Base-by-base conservation (phyloP, 2,888 invertebrate species). In the Ormia ochracea region DNA sequence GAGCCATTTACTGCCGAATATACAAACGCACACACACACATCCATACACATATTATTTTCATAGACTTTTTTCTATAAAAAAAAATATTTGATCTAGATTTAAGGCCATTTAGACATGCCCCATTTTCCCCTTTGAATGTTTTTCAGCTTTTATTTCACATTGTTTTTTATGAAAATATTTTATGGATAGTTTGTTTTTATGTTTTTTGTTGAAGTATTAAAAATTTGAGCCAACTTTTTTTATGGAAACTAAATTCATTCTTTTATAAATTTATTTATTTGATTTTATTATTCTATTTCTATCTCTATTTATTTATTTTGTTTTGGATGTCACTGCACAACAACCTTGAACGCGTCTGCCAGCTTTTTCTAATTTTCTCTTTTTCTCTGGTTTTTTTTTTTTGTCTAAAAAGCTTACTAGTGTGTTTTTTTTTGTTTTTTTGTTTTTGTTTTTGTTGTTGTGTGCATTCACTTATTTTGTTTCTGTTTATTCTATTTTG, bases 1-100 rank as follows among this genome's bases (percentile, higher is more conserved):
- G 65, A 58, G 61, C 75, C 33, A 58, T 80, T 59, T 56, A 21
- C 26, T 52, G 50, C 19, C 43, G 19, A 7, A 28, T 19, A 14
- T 1, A 54, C 7, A 43, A 6, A 17, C 54, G n/a, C 17, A 54
- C 1, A n/a, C 14, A 28, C 36, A 38, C 45, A 14, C 31, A 12
- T 12, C 58, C 38, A 38, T n/a, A n/a, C 7, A 58, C 41, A 58
- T 28, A 17, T 45, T n/a, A 54, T 50, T 26, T 41, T 31, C 70
- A 36, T 17, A 10, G 17, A 61, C 6, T 68, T 48, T 63, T 50
- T 43, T 45, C 45, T 21, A 38, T 21, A 26, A 21, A 69, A n/a
- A n/a, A n/a, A 61, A 61, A 58, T 59, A 73, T 80, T 79, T 81
- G 78, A 48, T 75, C 78, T 76, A 72, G 72, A 76, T 82, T 81